Evolutionary conservation across 2,888 invertebrate genomes (phyloP), one percentile per base, ranked within the genome.

Genomic region (Melanotus villosus): DNA sequence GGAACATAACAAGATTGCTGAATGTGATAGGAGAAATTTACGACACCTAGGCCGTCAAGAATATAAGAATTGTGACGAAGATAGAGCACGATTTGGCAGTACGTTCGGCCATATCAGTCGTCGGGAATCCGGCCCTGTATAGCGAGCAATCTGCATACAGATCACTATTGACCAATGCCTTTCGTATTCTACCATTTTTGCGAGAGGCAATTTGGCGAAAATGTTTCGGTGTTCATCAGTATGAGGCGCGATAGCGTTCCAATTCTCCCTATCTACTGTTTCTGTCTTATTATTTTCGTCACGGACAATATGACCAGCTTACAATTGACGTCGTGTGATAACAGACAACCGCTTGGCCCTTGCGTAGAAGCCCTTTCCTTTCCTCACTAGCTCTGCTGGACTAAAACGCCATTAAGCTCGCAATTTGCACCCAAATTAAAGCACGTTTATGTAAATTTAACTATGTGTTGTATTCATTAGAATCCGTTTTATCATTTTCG

Each of bases 291-390:
- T 78, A 79, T 80, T 79, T 79, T 77, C 74, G 75, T 77, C 80
- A 78, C 77, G 78, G 77, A 79, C 78, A 77, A 79, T 79, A 78
- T 77, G 78, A 76, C 78, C 77, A 72, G 76, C 74, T 76, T 76
- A 75, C 72, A 72, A 76, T 73, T 74, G 74, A 73, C 72, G 73
- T 76, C 75, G 45, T 75, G 71, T 73, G 77, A 78, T 77, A 76
- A 76, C 74, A 77, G 73, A 76, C 74, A 74, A 63, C 56, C 69
- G 68, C 71, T 66, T 66, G 66, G 60, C 57, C 67, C 50, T 47
- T 19, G 50, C 23, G 32, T 14, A 12, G 23, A 38, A 54, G 62
- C 21, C 56, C 26, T 12, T 64, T 56, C 30, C 43, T 56, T 41
- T 23, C 54, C 52, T 19, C 23, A 9, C 30, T 30, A 26, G 50